Evolutionary conservation across 1,140 invertebrate genomes (phyloP), one percentile per base, ranked within the genome.

Genomic region (Drosophila tristis): DNA sequence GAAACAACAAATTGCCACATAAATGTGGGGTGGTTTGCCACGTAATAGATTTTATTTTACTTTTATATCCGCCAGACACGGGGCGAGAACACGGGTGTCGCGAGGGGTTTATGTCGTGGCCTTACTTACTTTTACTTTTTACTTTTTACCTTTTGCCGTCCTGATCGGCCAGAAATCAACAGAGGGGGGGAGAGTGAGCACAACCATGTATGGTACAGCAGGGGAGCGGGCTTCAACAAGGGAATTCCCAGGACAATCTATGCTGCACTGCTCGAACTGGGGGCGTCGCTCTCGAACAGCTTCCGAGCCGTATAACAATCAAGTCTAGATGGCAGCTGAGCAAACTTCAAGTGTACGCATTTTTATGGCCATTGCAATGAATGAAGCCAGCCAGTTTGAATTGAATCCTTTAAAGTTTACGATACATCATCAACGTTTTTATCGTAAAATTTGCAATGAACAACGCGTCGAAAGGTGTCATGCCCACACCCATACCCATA

Each of bases 41-140:
- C 90, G 86, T 91, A 91, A 91, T 91, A 90, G 90, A 91, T 91
- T 91, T 91, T 87, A 79, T 84, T 90, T 91, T 89, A 89, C 89
- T 89, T 89, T 89, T 89, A 89, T 89, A 87, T 64, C 58, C 74
- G 54, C 51, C 63, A 68, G 55, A 70, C 74, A 75, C 66, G 62
- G 56, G 53, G 45, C 50, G 49, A 61, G 35, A 25, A 26, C 25
- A 20, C 20, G 48, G 48, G n/a, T 47, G 50, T 20, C 9, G 9
- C 20, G 20, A 7, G 16, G 26, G 50, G 25, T 39, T 39, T 39
- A 13, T 39, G 15, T 49, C 81, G 65, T 78, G 64, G 60, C 73
- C 63, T 86, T 80, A 71, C 67, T 79, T 79, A 80, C 78, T 79
- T 86, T 90, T 80, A 80, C 79, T 82, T 87, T 84, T 85, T 72